These are phyloP conservation scores for Semaprochilodus insignis DNA, from an alignment of 2,797 vertebrate species.

Conservation along the genomic window DNA sequence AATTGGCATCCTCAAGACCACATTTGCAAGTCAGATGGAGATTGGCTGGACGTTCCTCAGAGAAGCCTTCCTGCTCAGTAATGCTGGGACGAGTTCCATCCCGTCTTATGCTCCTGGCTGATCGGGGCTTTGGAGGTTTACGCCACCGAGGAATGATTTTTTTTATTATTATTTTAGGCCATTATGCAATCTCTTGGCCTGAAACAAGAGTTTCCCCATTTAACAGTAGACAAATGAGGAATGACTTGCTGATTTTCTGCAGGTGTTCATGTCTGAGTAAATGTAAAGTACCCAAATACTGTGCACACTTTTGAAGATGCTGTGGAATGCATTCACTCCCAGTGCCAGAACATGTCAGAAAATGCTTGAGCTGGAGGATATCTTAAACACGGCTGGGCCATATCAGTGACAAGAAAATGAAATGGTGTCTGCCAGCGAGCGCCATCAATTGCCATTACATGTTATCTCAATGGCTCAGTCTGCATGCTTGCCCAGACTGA, in stretches of 20 bases:
- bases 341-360: not conserved
- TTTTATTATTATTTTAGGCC: not conserved
- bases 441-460: not conserved
- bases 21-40: slow-evolving; percentile 23
- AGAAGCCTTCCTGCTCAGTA: slow-evolving; percentile 1
- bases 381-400: not conserved
- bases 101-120: slow-evolving; percentile 6
- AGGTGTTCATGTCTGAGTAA: slow-evolving; percentile 19
- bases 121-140: not conserved
- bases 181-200: slow-evolving; percentile 2
- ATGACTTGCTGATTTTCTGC: slow-evolving; percentile 9
- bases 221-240: not conserved
- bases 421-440: not conserved
- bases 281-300: not conserved
- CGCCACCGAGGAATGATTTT: not conserved
- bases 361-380: not conserved
- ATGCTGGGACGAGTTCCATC: slow-evolving; percentile 11
- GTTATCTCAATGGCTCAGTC: not conserved
- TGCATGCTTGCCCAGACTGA: not conserved
- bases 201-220: not conserved
- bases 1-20: slow-evolving; percentile 2
- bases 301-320: not conserved
- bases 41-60: not conserved
- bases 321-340: not conserved
- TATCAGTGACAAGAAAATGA: slow-evolving; percentile 11